Evolutionary conservation across 2,888 invertebrate genomes (phyloP), one percentile per base, ranked within the genome.

Genomic region (Temnothorax ravouxi): DNA sequence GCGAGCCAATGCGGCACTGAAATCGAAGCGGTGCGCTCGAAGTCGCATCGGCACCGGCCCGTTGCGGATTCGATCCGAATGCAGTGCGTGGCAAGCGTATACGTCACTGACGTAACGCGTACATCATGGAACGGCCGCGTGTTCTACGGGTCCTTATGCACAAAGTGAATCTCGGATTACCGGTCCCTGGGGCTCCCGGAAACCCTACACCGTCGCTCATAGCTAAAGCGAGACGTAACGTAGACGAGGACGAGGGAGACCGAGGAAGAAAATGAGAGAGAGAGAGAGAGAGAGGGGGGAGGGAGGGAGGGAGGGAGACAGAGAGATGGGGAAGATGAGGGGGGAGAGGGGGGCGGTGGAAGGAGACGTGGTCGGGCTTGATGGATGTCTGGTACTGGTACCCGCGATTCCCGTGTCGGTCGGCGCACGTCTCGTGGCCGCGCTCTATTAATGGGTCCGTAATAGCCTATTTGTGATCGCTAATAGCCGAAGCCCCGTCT

Each of bases 131-230:
- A 71, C 79, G 79, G 59, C 87, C 74, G 84, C 67, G 83, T 86
- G 84, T 83, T 67, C 38, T 67, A 61, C 85, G 71, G 85, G 83
- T 84, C 90, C 89, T 90, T 87, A 90, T 90, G 91, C 91, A 93
- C 94, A 95, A 94, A 95, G 94, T 94, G 94, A 95, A 94, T 95
- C 94, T 95, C 95, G 93, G 94, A 94, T 95, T 95, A 94, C 94
- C 88, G 89, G 93, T 94, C 94, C 93, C 94, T 92, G 91, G 94
- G 94, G 94, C 91, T 91, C 91, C 89, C 88, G 91, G 94, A 94
- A 94, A 94, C 94, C 94, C 93, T 94, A 95, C 91, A 94, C 94
- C 92, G 89, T 67, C 89, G 84, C 79, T 85, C 84, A 85, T 83
- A 86, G 88, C 86, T 81, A 83, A 86, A 87, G 84, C 86, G 89